Evolutionary conservation across 2,113 vertebrate genomes (phyloP).

Genomic region (Stegostoma tigrinum): DNA sequence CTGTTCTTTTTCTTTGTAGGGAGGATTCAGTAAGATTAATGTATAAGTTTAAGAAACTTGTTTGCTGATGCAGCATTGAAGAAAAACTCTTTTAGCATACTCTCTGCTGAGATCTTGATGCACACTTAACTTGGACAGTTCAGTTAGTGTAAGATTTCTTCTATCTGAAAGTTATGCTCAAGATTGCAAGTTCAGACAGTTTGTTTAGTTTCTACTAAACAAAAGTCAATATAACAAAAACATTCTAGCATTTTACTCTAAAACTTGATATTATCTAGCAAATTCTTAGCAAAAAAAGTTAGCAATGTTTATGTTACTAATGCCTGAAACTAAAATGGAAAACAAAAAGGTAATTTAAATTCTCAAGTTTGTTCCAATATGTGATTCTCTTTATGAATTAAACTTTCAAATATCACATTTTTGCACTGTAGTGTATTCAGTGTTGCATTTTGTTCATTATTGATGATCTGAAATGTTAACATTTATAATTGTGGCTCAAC

Average conservation of each 20-base stretch:
- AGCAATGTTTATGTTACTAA: neutral
- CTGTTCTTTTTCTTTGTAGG: neutral
- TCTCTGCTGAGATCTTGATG: neutral
- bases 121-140: neutral
- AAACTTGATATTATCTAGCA: neutral
- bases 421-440: neutral
- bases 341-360: neutral
- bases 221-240: neutral
- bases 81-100: neutral
- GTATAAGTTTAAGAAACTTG: neutral
- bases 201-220: neutral
- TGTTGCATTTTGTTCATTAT: neutral
- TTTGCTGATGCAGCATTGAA: neutral
- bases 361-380: neutral
- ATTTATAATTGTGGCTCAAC: neutral
- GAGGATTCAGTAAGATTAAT: neutral
- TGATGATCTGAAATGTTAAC: neutral
- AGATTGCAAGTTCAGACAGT: neutral
- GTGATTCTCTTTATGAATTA: neutral
- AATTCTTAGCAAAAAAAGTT: neutral
- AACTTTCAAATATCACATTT: neutral
- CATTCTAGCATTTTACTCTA: neutral
- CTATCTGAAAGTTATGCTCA: neutral
- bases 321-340: neutral
- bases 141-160: neutral